phyloP scores from a whole-genome alignment of 1,140 invertebrate genomes.

The Aphelenchoides avenae region DNA sequence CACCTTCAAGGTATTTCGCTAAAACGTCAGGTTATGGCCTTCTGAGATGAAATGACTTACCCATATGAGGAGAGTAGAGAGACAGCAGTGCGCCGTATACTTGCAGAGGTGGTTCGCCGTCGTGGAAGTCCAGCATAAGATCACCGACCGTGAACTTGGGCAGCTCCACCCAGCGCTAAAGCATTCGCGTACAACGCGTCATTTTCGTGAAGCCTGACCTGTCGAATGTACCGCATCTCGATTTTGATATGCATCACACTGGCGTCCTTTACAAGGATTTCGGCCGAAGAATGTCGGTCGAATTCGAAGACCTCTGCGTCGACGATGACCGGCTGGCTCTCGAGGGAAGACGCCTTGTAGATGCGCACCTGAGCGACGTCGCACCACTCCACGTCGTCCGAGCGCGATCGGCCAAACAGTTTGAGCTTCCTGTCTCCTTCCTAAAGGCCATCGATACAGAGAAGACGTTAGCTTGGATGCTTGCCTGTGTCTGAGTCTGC shows the following conservation, averaged over 20 bases:
- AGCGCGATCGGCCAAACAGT: too few relatives aligned
- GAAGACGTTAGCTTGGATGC: too few relatives aligned
- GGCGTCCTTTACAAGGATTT: too few relatives aligned
- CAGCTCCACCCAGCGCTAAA: neutral
- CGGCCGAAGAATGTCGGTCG: too few relatives aligned
- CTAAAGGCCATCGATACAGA: too few relatives aligned
- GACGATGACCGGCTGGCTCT: too few relatives aligned
- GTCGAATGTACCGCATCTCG: slow-evolving; percentile 9
- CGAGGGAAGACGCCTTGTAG: too few relatives aligned
- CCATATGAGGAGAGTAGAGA: neutral
- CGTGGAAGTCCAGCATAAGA: neutral
- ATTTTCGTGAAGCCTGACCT: slow-evolving; percentile 1
- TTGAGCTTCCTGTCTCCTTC: too few relatives aligned
- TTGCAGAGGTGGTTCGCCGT: neutral
- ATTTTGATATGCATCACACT: slow-evolving; percentile 1
- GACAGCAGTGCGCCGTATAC: slow-evolving; percentile 1
- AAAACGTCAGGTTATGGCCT: neutral
- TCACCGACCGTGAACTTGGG: slow-evolving; percentile 2
- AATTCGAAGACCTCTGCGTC: too few relatives aligned
- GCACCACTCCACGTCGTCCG: too few relatives aligned
- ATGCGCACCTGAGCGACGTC: too few relatives aligned
- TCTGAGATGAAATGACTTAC: neutral
- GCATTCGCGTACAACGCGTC: neutral
- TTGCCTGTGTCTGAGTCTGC: too few relatives aligned
- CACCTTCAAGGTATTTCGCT: neutral